Evolutionary conservation across 2,113 vertebrate species (phyloP).

Genomic region (Prionailurus viverrinus): DNA sequence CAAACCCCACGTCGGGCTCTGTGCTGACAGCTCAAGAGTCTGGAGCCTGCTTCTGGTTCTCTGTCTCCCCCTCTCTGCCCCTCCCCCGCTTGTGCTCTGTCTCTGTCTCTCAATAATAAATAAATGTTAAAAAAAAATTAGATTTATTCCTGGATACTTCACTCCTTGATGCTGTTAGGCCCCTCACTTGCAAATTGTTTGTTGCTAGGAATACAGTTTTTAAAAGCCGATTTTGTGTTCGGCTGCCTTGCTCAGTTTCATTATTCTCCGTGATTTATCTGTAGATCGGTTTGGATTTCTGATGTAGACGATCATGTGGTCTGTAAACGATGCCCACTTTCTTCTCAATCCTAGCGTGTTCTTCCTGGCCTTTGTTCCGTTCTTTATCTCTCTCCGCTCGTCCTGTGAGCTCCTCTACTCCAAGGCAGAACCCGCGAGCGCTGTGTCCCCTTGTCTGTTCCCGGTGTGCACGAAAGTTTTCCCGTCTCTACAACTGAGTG

Average conservation of each 20-base stretch:
- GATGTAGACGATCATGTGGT: background rate
- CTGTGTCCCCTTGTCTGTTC: no score
- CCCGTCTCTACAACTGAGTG: no score
- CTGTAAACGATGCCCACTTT: background rate
- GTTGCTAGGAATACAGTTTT: background rate
- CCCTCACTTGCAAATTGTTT: background rate
- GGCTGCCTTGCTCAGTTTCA: background rate
- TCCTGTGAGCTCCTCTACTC: background rate
- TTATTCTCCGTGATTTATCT: background rate
- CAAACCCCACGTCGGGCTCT: no score
- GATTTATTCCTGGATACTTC: background rate
- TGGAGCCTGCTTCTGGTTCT: no score
- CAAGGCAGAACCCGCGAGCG: accelerated
- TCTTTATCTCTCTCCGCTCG: background rate
- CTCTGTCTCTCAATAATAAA: no score
- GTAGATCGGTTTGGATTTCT: background rate
- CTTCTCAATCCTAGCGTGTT: background rate
- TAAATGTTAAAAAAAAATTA: background rate
- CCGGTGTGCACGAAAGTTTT: background rate
- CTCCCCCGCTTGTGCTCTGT: no score
- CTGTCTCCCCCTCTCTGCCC: no score
- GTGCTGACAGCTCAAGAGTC: no score
- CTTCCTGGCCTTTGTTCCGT: background rate
- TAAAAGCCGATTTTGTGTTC: background rate
- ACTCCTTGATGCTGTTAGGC: background rate